phyloP scores from a whole-genome alignment of 2,113 vertebrate genomes.

The Neodontobutis hainanensis region DNA sequence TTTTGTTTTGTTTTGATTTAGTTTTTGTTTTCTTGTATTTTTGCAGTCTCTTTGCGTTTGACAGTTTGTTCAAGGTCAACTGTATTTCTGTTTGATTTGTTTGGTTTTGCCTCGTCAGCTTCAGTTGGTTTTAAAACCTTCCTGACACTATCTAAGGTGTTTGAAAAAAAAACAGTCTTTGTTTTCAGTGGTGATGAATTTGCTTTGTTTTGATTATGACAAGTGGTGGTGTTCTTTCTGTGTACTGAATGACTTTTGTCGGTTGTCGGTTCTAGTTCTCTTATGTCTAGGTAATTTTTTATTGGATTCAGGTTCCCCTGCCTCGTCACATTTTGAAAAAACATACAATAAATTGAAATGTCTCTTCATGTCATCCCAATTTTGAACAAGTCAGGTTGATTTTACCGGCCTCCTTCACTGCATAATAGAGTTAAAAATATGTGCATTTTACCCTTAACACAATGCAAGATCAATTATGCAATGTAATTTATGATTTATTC shows the following conservation, averaged over 20 bases:
- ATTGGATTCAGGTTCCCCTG: conserved; percentile 79
- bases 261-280: conserved; percentile 68
- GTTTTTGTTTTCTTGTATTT: conserved; percentile 68
- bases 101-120: conserved; percentile 56
- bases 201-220: conserved; percentile 78
- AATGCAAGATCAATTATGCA: background rate
- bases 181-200: conserved; percentile 77
- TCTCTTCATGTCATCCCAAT: conserved; percentile 3
- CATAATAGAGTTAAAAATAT: background rate
- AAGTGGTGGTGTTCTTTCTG: conserved; percentile 75
- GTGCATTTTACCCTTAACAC: background rate
- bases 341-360: background rate
- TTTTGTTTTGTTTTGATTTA: conserved; percentile 57
- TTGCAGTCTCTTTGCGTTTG: conserved; percentile 78
- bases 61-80: conserved; percentile 74
- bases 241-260: conserved; percentile 70
- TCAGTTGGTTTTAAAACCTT: conserved; percentile 72
- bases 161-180: conserved; percentile 51
- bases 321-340: conserved; percentile 53
- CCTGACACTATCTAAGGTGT: conserved; percentile 61
- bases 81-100: conserved; percentile 70
- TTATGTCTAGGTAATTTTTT: conserved; percentile 72
- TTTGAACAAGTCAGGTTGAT: conserved; percentile 18
- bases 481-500: background rate
- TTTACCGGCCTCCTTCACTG: background rate